Conservation (phyloP, 1,140 invertebrate genomes). For the Spodoptera frugiperda region DNA sequence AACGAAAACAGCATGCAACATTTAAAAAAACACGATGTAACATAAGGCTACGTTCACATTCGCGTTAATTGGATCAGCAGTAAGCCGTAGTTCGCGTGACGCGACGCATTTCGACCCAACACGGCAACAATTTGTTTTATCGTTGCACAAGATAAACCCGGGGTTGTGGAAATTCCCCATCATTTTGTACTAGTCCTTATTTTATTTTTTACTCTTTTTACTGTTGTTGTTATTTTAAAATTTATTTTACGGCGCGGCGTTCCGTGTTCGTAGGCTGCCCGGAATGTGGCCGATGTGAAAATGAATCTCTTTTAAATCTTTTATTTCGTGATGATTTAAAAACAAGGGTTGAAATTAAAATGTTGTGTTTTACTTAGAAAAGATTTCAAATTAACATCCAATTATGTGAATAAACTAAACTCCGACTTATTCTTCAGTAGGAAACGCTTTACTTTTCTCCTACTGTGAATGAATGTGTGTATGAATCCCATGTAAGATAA, state of each 20-base stretch:
- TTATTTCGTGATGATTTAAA: not conserved
- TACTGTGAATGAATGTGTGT: no score
- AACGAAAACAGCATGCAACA: not conserved
- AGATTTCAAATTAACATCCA: no score
- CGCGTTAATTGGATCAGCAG: slow-evolving; percentile 51
- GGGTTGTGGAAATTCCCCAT: slow-evolving; percentile 56
- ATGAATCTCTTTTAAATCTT: not conserved
- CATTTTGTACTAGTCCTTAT: slow-evolving; percentile 45
- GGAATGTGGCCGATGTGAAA: not conserved
- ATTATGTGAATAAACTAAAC: no score
- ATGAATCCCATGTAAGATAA: no score
- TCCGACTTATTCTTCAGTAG: no score
- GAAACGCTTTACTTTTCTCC: no score
- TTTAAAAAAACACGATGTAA: slow-evolving; percentile 8
- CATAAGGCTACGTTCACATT: slow-evolving; percentile 25
- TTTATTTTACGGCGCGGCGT: not conserved
- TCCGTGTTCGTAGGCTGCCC: not conserved
- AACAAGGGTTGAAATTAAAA: not conserved
- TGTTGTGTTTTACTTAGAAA: no score
- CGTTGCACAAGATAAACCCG: slow-evolving; percentile 58
- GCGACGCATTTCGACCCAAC: slow-evolving; percentile 46
- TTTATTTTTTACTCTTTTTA: slow-evolving; percentile 32
- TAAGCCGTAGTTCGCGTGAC: slow-evolving; percentile 55
- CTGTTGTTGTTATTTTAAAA: slow-evolving; percentile 21
- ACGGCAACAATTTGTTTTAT: slow-evolving; percentile 64